A percentile compares a stretch with the other conserved stretches of the same genome.
phyloP scores from a whole-genome alignment of 2,888 invertebrate genomes.

The Trilocha varians region DNA sequence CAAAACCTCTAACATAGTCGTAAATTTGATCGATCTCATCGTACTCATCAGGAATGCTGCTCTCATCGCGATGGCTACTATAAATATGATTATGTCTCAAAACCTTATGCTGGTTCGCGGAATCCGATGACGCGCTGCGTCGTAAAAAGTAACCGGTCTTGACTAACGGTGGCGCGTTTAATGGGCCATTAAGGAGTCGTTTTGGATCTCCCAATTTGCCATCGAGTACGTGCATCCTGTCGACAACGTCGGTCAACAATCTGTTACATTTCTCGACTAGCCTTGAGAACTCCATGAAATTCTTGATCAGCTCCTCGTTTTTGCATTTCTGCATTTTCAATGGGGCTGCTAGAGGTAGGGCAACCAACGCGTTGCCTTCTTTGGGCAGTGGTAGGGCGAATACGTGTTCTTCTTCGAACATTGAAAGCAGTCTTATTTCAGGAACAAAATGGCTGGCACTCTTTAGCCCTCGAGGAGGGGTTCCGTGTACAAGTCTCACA shows the following conservation, averaged over 20 bases:
- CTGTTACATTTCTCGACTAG: constrained; percentile 84
- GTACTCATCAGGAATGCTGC: constrained; percentile 84
- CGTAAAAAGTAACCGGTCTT: constrained; percentile 81
- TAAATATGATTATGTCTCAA: constrained; percentile 68
- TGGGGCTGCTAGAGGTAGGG: constrained; percentile 88
- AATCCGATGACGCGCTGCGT: constrained; percentile 85
- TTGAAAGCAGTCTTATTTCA: constrained; percentile 85
- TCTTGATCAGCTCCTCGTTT: constrained; percentile 85
- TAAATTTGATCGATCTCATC: constrained; percentile 98
- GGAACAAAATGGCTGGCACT: constrained; percentile 87
- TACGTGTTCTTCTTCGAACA: constrained; percentile 89
- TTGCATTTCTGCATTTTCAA: constrained; percentile 87
- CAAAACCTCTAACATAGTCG: constrained; percentile 94
- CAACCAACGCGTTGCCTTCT: constrained; percentile 83
- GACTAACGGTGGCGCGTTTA: constrained; percentile 57
- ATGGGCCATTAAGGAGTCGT: constrained; percentile 53
- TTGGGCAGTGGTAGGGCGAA: constrained; percentile 88
- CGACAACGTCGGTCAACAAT: constrained; percentile 82
- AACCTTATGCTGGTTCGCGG: constrained; percentile 74
- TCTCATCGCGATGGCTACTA: constrained; percentile 76
- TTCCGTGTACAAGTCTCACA: constrained; percentile 92
- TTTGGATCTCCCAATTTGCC: constrained; percentile 82
- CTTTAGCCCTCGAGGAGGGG: constrained; percentile 87
- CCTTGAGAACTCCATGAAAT: constrained; percentile 82
- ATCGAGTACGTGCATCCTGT: constrained; percentile 86